Evolutionary conservation across 2,113 vertebrate species (phyloP).

Genomic region (Macaca fascicularis): DNA sequence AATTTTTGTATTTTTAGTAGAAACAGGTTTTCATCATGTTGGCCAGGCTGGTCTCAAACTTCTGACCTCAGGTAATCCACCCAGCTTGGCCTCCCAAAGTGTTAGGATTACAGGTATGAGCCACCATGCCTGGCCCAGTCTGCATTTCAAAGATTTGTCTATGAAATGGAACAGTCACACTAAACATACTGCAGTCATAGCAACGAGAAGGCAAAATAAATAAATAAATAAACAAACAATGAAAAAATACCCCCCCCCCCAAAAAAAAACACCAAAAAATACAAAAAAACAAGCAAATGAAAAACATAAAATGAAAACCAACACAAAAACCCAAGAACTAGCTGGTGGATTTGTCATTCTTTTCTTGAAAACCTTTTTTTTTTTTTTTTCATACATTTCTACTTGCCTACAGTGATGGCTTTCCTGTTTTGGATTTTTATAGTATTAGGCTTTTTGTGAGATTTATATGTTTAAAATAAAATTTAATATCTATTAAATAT

Average conservation of each 20-base stretch:
- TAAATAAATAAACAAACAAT: not conserved
- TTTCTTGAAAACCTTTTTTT: not conserved
- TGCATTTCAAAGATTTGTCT: not conserved
- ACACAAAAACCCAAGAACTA: not conserved
- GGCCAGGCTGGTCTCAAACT: too few relatives aligned
- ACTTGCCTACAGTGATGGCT: not conserved
- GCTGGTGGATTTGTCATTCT: not conserved
- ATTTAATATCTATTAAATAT: not conserved
- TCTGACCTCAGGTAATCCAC: too few relatives aligned
- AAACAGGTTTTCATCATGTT: too few relatives aligned
- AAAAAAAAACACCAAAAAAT: not conserved
- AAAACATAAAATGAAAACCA: not conserved
- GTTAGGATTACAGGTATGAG: too few relatives aligned
- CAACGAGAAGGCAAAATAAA: not conserved
- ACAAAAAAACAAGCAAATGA: too few relatives aligned
- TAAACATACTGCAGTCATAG: not conserved
- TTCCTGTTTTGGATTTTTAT: not conserved
- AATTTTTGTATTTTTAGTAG: too few relatives aligned
- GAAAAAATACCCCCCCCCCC: not conserved
- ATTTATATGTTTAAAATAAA: not conserved
- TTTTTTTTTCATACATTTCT: not conserved
- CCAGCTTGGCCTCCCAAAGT: too few relatives aligned
- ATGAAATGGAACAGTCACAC: not conserved
- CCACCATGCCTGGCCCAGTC: too few relatives aligned
- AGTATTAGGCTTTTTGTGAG: not conserved